These are phyloP conservation scores for Hylaeus volcanicus DNA, from an alignment of 1,140 invertebrate species.

Conservation along the genomic window DNA sequence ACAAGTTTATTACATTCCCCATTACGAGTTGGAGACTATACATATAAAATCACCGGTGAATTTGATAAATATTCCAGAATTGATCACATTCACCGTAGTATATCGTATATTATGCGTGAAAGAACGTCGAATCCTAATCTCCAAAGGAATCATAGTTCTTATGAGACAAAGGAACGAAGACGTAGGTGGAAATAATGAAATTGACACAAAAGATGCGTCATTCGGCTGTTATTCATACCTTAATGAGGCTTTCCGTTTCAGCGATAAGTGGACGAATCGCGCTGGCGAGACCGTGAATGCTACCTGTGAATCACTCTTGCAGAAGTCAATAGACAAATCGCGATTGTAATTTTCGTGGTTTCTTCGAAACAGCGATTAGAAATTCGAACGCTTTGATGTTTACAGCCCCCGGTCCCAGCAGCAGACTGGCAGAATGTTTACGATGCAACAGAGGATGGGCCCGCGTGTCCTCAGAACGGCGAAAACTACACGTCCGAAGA, in stretches of 20 bases:
- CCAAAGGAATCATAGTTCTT: neutral
- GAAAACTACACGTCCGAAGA: slow-evolving; percentile 81
- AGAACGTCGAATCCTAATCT: too few relatives aligned
- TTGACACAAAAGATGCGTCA: neutral
- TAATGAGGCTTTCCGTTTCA: slow-evolving; percentile 18
- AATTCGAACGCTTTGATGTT: neutral
- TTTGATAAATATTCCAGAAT: too few relatives aligned
- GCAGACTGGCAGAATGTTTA: slow-evolving; percentile 79
- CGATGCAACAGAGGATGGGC: slow-evolving; percentile 77
- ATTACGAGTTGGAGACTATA: too few relatives aligned
- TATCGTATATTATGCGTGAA: too few relatives aligned
- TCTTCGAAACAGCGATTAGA: neutral
- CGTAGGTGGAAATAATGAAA: neutral
- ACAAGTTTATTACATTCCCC: too few relatives aligned
- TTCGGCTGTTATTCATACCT: neutral
- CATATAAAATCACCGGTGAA: too few relatives aligned
- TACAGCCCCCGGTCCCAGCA: slow-evolving; percentile 76
- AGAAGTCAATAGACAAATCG: too few relatives aligned
- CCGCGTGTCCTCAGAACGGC: slow-evolving; percentile 66
- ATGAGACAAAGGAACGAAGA: neutral
- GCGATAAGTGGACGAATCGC: neutral
- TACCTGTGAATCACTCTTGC: neutral
- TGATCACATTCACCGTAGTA: too few relatives aligned
- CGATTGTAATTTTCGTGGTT: neutral
- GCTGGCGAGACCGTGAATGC: neutral